Percentiles rank a stretch among this genome's conserved stretches.
phyloP scores from a whole-genome alignment of 1,140 invertebrate species.

The Marisa cornuarietis region DNA sequence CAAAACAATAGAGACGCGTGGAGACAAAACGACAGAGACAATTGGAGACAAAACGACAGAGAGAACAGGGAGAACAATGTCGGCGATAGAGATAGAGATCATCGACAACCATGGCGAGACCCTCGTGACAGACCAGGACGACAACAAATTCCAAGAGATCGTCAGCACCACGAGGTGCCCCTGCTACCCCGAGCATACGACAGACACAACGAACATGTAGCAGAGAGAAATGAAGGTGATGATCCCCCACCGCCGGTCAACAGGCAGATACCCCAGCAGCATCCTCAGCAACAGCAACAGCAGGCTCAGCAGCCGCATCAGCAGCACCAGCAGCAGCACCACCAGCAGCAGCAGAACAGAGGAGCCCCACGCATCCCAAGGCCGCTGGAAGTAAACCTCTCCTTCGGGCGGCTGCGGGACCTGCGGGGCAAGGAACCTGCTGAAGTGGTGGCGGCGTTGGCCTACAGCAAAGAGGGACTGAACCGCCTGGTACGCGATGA shows the following conservation, averaged over 20 bases:
- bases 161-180: not conserved
- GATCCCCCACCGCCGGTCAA: not conserved
- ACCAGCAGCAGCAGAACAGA: not conserved
- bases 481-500: slow-evolving; percentile 2
- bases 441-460: slow-evolving; percentile 9
- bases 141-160: not conserved
- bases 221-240: not conserved
- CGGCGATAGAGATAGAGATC: not conserved
- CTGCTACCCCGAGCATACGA: not conserved
- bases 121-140: not conserved
- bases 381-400: slow-evolving; percentile 12
- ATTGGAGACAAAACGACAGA: no score
- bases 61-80: no score
- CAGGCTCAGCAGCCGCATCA: not conserved
- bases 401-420: slow-evolving; percentile 7
- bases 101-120: not conserved
- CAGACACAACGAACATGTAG: not conserved
- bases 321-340: no score
- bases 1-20: no score
- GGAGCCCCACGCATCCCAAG: not conserved
- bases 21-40: not conserved
- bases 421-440: slow-evolving; percentile 2
- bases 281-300: not conserved
- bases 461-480: slow-evolving; percentile 26
- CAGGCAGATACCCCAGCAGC: not conserved